phyloP scores from a whole-genome alignment of 1,140 invertebrate genomes.

The Calosoma granatense region DNA sequence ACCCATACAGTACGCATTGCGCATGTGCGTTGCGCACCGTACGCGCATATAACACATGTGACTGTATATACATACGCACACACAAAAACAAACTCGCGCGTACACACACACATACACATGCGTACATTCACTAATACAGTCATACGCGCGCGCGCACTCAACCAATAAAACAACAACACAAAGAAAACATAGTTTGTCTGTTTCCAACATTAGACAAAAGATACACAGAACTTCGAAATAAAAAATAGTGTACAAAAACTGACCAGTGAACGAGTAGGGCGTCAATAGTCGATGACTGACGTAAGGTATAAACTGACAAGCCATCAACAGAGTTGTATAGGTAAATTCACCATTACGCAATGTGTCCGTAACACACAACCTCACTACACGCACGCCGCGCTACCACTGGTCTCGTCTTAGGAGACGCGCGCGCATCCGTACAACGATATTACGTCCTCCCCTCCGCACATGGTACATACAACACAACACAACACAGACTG shows the following conservation, averaged over 20 bases:
- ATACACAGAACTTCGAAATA: not conserved
- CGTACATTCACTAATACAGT: not conserved
- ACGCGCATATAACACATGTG: not conserved
- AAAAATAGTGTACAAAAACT: not conserved
- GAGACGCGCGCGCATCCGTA: no score
- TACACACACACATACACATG: not conserved
- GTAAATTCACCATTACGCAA: not conserved
- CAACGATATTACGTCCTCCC: no score
- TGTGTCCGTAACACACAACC: not conserved
- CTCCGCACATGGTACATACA: no score
- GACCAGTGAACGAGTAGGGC: not conserved
- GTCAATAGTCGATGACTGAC: not conserved
- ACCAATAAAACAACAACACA: constrained; percentile 1
- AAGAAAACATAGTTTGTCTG: not conserved
- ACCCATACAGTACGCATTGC: not conserved
- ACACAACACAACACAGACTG: no score
- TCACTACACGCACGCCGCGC: not conserved
- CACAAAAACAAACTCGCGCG: not conserved
- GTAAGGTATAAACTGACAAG: constrained; percentile 4
- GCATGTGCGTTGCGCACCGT: not conserved
- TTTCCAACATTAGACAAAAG: not conserved
- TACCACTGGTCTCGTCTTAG: not conserved
- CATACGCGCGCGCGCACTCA: not conserved
- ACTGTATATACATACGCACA: not conserved
- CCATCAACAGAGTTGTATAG: not conserved